Evolutionary conservation across 2,888 invertebrate species (phyloP).

Genomic region (Sipha maydis): DNA sequence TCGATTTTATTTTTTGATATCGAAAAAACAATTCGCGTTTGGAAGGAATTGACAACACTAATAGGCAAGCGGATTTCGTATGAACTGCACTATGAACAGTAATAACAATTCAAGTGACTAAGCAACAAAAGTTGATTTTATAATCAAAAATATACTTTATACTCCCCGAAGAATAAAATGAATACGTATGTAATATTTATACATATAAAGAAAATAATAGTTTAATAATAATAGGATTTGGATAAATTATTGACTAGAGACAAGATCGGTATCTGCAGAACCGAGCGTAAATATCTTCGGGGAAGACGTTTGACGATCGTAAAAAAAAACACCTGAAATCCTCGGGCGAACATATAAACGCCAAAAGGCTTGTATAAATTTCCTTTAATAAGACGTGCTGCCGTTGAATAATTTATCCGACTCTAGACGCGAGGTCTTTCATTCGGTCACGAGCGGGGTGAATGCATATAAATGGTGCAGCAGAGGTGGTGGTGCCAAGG

Average conservation of each 20-base stretch:
- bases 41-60: no score
- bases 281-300: not conserved
- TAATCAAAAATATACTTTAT: not conserved
- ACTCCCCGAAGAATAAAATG: not conserved
- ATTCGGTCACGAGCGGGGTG: not conserved
- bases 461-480: not conserved
- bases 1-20: no score
- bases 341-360: constrained; percentile 50
- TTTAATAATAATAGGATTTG: constrained; percentile 25
- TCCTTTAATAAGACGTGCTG: constrained; percentile 56
- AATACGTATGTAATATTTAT: not conserved
- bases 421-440: not conserved
- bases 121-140: no score
- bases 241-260: constrained; percentile 18
- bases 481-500: not conserved
- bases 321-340: constrained; percentile 37
- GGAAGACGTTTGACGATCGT: constrained; percentile 12
- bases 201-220: constrained; percentile 10
- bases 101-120: no score
- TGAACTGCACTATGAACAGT: no score
- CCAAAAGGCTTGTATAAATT: constrained; percentile 58
- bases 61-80: no score
- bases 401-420: constrained; percentile 58
- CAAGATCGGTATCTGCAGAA: not conserved
- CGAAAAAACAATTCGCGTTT: no score